Evolutionary conservation across 1,140 invertebrate genomes (phyloP).

Genomic region (Metopolophium dirhodum): DNA sequence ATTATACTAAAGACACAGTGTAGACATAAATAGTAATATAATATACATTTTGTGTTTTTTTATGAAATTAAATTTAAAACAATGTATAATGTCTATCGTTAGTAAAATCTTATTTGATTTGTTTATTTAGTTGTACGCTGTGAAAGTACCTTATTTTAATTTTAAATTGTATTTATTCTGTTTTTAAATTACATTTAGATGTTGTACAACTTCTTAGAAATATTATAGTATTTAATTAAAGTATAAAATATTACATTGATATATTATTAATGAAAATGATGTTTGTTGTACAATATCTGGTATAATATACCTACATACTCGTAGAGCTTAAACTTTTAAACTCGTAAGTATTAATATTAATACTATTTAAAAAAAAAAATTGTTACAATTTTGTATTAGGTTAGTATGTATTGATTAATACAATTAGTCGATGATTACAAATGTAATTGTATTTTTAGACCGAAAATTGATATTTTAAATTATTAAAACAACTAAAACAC

Average conservation of each 20-base stretch:
- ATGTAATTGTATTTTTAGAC: neutral
- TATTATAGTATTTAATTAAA: neutral
- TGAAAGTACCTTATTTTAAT: neutral
- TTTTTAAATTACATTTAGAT: neutral
- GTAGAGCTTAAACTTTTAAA: neutral
- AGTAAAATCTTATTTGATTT: neutral
- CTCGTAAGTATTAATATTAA: too few species aligned
- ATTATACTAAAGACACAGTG: neutral
- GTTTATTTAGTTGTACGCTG: neutral
- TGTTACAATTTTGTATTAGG: too few species aligned
- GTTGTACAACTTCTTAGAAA: neutral
- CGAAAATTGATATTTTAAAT: neutral
- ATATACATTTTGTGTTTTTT: neutral
- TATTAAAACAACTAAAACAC: neutral
- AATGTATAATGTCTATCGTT: neutral
- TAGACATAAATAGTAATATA: neutral
- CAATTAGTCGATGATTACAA: neutral
- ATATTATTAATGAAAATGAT: neutral
- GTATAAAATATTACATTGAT: neutral
- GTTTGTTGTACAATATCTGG: neutral
- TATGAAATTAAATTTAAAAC: neutral
- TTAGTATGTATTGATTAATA: neutral
- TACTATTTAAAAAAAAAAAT: too few species aligned
- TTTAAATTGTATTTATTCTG: neutral
- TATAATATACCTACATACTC: neutral